A percentile compares a stretch with the other conserved stretches of the same genome.
phyloP scores from a whole-genome alignment of 2,113 vertebrate species.

The Cheirogaleus medius region DNA sequence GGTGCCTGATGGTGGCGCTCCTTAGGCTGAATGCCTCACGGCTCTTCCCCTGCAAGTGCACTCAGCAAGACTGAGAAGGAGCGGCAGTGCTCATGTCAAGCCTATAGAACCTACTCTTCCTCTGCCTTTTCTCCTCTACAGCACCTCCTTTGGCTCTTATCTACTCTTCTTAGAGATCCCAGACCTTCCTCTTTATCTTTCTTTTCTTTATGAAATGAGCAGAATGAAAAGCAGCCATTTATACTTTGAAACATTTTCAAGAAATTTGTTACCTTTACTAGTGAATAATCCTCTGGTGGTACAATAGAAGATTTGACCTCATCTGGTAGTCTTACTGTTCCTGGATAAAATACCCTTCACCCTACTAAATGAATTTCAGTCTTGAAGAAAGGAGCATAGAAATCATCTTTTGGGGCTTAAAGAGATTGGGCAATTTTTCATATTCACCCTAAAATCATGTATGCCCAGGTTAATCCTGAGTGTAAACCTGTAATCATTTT shows the following conservation, averaged over 20 bases:
- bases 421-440: not conserved
- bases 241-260: not conserved
- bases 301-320: constrained; percentile 1
- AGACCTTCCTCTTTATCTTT: not conserved
- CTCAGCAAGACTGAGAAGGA: not conserved
- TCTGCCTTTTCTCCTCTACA: not conserved
- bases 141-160: not conserved
- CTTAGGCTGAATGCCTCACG: not conserved
- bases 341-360: not conserved
- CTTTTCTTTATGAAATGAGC: not conserved
- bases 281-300: not conserved
- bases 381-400: not conserved
- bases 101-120: not conserved
- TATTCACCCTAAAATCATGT: not conserved
- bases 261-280: not conserved
- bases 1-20: not conserved
- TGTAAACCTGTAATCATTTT: not conserved
- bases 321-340: not conserved
- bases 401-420: not conserved
- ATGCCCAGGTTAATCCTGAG: not conserved
- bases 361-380: not conserved
- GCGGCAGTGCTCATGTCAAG: not conserved
- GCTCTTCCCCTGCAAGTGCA: not conserved
- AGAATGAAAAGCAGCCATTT: not conserved
- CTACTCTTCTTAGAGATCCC: not conserved